These are phyloP conservation scores for Andrena chrysosceles DNA, from an alignment of 2,888 invertebrate species.

Conservation along the genomic window DNA sequence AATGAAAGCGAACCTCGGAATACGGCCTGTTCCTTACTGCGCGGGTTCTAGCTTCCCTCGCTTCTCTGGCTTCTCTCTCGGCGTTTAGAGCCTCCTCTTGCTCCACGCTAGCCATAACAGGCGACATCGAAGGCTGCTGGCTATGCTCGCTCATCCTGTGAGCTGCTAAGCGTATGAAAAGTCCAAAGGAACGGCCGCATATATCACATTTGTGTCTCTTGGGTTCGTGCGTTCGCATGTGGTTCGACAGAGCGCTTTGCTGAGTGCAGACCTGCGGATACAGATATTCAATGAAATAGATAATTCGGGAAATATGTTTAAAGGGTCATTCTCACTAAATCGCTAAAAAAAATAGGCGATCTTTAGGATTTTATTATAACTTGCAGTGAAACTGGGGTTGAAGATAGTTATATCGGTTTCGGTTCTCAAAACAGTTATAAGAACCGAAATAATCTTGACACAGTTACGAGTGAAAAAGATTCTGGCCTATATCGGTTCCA, in stretches of 20 bases:
- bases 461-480: too few species aligned
- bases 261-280: constrained; percentile 77
- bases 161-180: constrained; percentile 78
- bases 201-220: constrained; percentile 80
- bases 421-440: too few species aligned
- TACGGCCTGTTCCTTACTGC: constrained; percentile 68
- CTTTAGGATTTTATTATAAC: too few species aligned
- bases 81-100: constrained; percentile 81
- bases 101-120: constrained; percentile 76
- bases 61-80: constrained; percentile 79
- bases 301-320: not conserved
- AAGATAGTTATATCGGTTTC: too few species aligned
- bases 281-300: not conserved
- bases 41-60: constrained; percentile 73
- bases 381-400: too few species aligned
- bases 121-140: constrained; percentile 72
- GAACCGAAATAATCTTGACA: too few species aligned
- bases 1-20: constrained; percentile 66
- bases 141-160: constrained; percentile 79
- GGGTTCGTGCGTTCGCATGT: constrained; percentile 81
- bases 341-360: too few species aligned
- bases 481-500: too few species aligned
- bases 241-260: constrained; percentile 81
- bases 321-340: not conserved
- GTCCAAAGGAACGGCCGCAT: constrained; percentile 80